Evolutionary conservation across 1,140 invertebrate genomes (phyloP).

Genomic region (Melipona quadrifasciata): DNA sequence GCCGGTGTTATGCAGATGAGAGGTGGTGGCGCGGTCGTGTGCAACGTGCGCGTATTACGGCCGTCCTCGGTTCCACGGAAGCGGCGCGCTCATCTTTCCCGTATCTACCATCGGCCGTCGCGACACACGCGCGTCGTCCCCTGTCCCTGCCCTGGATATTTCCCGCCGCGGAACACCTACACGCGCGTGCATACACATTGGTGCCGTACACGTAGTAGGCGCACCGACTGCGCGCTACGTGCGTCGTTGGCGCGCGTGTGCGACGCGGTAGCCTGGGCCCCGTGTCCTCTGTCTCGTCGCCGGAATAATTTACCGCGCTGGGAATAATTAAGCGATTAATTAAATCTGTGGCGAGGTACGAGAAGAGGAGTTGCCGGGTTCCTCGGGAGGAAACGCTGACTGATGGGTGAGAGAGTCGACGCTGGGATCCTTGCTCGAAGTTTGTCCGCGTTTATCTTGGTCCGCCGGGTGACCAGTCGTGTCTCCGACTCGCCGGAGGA

Average conservation of each 20-base stretch:
- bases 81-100: slow-evolving; percentile 62
- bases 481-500: too few relatives aligned
- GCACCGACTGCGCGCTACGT: not conserved
- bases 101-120: slow-evolving; percentile 65
- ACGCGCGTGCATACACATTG: not conserved
- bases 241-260: not conserved
- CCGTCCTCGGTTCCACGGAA: slow-evolving; percentile 63
- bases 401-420: slow-evolving; percentile 12
- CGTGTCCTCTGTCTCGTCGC: slow-evolving; percentile 23
- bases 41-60: slow-evolving; percentile 50
- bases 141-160: slow-evolving; percentile 61
- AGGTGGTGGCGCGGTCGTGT: slow-evolving; percentile 14
- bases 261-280: not conserved
- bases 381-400: slow-evolving; percentile 6
- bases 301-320: slow-evolving; percentile 25
- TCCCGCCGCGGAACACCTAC: not conserved
- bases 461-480: not conserved
- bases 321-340: slow-evolving; percentile 38
- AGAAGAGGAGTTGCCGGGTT: not conserved
- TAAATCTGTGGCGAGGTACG: not conserved
- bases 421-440: not conserved
- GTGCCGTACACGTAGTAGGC: too few relatives aligned
- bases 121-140: slow-evolving; percentile 50
- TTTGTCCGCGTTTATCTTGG: not conserved
- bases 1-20: slow-evolving; percentile 70